Evolutionary conservation across 2,113 vertebrate species (phyloP).

Genomic region (Cromileptes altivelis): DNA sequence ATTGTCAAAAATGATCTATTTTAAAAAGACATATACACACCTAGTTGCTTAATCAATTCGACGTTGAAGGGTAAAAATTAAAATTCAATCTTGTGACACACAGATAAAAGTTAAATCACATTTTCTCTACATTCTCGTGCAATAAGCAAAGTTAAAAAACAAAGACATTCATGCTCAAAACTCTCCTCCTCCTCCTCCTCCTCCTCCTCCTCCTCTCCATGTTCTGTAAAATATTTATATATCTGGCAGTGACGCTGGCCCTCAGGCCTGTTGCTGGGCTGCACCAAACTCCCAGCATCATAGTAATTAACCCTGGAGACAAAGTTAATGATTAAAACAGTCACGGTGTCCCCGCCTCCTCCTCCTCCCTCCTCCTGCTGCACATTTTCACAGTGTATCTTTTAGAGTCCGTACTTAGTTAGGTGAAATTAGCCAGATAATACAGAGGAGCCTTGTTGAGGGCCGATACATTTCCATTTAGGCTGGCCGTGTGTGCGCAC

Average conservation of each 20-base stretch:
- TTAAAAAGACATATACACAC: not conserved
- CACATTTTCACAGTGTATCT: constrained; percentile 74
- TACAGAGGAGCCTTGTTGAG: constrained; percentile 80
- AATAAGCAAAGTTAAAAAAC: constrained; percentile 14
- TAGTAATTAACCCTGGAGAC: constrained; percentile 70
- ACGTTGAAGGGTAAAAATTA: not conserved
- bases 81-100: not conserved
- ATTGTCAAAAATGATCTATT: not conserved
- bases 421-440: constrained; percentile 97
- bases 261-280: constrained; percentile 50
- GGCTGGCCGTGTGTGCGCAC: constrained; percentile 2
- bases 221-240: constrained; percentile 22
- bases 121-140: not conserved
- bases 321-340: constrained; percentile 78
- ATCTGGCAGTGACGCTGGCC: constrained; percentile 24
- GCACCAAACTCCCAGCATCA: constrained; percentile 42
- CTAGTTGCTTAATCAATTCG: not conserved
- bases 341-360: constrained; percentile 31
- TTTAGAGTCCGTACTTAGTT: constrained; percentile 87
- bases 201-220: not conserved
- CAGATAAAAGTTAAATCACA: not conserved
- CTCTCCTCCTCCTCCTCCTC: no score
- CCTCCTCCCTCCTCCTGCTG: constrained; percentile 12
- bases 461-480: constrained; percentile 72
- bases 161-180: not conserved